A percentile compares a stretch with the other conserved stretches of the same genome.
These are phyloP conservation scores for Orthonyx spaldingii DNA, from an alignment of 2,113 vertebrate species.

Conservation along the genomic window DNA sequence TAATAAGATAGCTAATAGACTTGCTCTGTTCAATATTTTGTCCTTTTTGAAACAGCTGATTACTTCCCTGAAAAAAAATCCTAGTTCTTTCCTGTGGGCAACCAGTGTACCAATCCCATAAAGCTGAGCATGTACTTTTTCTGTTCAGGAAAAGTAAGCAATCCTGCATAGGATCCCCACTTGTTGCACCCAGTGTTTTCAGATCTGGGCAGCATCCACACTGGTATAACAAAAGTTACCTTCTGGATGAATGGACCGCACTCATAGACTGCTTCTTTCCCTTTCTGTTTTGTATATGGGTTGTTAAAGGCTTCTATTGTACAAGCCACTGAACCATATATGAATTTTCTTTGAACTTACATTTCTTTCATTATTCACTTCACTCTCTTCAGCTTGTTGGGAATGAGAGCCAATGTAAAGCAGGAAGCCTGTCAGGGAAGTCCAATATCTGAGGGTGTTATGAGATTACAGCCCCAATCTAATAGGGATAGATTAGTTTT, in stretches of 20 bases:
- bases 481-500: conserved; percentile 67
- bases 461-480: conserved; percentile 55
- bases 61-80: neutral
- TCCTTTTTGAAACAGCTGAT: neutral
- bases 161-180: neutral
- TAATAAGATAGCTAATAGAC: neutral
- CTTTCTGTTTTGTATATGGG: neutral
- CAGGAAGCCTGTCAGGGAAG: conserved; percentile 49
- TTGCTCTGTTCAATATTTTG: neutral
- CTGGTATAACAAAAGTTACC: neutral
- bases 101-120: neutral
- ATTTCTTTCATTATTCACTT: neutral
- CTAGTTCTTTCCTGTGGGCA: neutral
- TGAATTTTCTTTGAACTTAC: conserved; percentile 40
- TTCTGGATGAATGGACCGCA: neutral
- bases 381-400: conserved; percentile 1
- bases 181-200: neutral
- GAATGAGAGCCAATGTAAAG: neutral
- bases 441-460: conserved; percentile 57
- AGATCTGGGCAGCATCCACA: neutral
- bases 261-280: neutral
- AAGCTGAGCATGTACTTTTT: neutral
- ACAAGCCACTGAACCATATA: neutral
- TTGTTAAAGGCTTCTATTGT: neutral
- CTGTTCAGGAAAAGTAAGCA: neutral